Conservation (phyloP, 1,140 invertebrate species). For the Brevipalpus yothersi region DNA sequence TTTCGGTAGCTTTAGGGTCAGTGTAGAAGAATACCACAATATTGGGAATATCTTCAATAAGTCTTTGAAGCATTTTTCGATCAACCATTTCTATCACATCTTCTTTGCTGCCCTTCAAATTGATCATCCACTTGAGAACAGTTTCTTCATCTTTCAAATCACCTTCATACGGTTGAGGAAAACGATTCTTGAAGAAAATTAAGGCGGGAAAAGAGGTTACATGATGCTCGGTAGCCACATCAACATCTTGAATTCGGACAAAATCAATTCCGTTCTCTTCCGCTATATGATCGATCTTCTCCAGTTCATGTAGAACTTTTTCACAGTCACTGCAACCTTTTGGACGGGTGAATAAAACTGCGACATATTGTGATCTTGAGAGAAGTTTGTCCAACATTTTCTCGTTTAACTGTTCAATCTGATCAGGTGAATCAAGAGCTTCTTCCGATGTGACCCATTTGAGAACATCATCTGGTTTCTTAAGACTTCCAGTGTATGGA, state of each 20-base stretch:
- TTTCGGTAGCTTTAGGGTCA: slow-evolving; percentile 30
- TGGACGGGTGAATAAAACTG: slow-evolving; percentile 82
- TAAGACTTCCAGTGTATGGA: slow-evolving; percentile 46
- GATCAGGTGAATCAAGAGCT: slow-evolving; percentile 65
- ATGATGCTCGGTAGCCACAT: slow-evolving; percentile 67
- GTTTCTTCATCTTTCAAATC: slow-evolving; percentile 72
- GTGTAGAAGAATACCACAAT: slow-evolving; percentile 79
- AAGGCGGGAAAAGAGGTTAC: slow-evolving; percentile 50
- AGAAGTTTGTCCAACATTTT: slow-evolving; percentile 76
- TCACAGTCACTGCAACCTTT: slow-evolving; percentile 66
- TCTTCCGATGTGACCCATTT: slow-evolving; percentile 76
- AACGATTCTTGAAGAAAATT: slow-evolving; percentile 69
- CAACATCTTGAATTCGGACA: slow-evolving; percentile 71
- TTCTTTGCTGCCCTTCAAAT: slow-evolving; percentile 48
- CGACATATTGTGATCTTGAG: slow-evolving; percentile 58
- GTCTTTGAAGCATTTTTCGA: slow-evolving; percentile 56
- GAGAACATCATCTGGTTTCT: slow-evolving; percentile 63
- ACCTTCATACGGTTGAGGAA: slow-evolving; percentile 60
- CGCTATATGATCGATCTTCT: slow-evolving; percentile 83
- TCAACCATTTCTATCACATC: slow-evolving; percentile 80
- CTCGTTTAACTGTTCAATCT: slow-evolving; percentile 75
- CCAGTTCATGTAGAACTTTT: slow-evolving; percentile 62
- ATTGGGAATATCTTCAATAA: slow-evolving; percentile 70
- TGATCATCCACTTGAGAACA: slow-evolving; percentile 66
- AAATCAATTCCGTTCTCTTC: slow-evolving; percentile 76